Base-by-base conservation (phyloP, 2,113 vertebrate genomes). In the Vicugna pacos region DNA sequence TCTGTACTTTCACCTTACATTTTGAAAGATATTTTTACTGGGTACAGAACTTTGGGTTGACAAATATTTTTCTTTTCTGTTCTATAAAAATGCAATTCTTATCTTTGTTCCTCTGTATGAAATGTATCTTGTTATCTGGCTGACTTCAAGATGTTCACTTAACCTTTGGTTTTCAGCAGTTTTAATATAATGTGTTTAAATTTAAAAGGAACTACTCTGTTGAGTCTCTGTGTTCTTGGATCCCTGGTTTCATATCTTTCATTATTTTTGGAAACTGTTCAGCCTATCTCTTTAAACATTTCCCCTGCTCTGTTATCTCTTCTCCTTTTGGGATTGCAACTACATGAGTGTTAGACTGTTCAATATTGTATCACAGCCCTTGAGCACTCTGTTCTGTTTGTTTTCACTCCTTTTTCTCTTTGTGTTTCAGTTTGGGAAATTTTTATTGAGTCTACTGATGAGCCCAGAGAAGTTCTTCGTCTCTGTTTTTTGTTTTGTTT, bases 341-440 rank as follows among this genome's bases (percentile, higher is more conserved):
- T 72, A 54, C 19, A 26, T 62, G 54, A 65, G 52, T 81, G 13
- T 52, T 72, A 62, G 54, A 85, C 48, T 85, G 20, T 89, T 89
- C 42, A 32, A 46, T 22, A 65, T 2, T 42, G 26, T n/a, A 76
- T 32, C 42, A 52, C 48, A 85, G 14, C 42, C 62, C 26, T 52
- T 64, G 8, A 60, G 32, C 15, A 20, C n/a, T 64, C 19, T 52
- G 1, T 64, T 92, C 2, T 62, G 13, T 30, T 85, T 72, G 22
- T 83, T 75, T 64, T 75, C n/a, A 24, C 5, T 62, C 22, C 52
- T 86, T 86, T 77, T 58, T 54, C n/a, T 75, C n/a, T 69, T 69
- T 93, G 50, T 94, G 26, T 52, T 94, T 81, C n/a, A 42, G 24
- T 72, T 50, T 81, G 28, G 26, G 54, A 81, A 80, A 81, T 87